Evolutionary conservation across 2,888 invertebrate genomes (phyloP), one percentile per base, ranked within the genome.

Genomic region (Pimpla rufipes): DNA sequence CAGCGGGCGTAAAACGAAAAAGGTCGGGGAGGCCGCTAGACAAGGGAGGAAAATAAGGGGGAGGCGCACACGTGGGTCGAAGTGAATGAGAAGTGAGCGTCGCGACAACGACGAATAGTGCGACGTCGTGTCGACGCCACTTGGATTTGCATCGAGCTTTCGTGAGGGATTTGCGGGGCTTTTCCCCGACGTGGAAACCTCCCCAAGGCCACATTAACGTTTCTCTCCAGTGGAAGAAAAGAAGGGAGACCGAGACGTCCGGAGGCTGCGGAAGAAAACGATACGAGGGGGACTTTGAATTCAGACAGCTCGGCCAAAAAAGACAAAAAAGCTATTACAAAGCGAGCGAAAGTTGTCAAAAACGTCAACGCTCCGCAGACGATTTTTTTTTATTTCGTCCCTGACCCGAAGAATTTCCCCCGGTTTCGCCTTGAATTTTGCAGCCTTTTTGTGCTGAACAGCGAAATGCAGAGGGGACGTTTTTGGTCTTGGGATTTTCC

Each of bases 41-140:
- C 66, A 57, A 80, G 86, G 83, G 74, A 68, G 67, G 18, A 47
- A 47, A 55, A 76, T 68, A 79, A 81, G 79, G 78, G 73, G 35
- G 29, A 11, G 16, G n/a, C 16, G 29, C 29, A 79, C 73, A 81
- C 76, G 83, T 64, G 83, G 79, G 81, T 62, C 86, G 81, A 87
- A 87, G 87, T 85, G 88, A 86, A 88, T 85, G 83, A 47, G 66
- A 47, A 68, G 50, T 18, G 35, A 10, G 16, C 50, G 21, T 52
- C 52, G 35, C 8, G 50, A 55, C 71, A 21, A 55, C 42, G 52
- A 23, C 70, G 57, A 57, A 57, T 57, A 18, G 23, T 55, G 40
- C 40, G 45, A 67, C 67, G 57, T 66, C 57, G 66, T 50, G 52
- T 47, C 66, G 55, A 71, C 52, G 50, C 45, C 57, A 42, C 67